Evolutionary conservation across 2,888 invertebrate genomes (phyloP), one percentile per base, ranked within the genome.

Genomic region (Caenorhabditis uteleia): DNA sequence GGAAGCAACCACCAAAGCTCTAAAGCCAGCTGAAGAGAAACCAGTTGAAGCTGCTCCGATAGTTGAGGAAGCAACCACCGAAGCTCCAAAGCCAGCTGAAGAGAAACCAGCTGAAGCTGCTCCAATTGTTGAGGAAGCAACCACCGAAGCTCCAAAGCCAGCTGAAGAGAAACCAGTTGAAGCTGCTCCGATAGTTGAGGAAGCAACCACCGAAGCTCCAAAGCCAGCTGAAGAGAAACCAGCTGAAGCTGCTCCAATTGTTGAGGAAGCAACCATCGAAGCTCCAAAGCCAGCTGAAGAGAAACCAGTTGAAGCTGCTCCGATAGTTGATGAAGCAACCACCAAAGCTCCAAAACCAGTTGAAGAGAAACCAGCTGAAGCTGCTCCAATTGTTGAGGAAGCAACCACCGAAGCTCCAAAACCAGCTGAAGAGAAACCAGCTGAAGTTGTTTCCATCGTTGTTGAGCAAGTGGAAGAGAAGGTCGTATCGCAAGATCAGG

Each of bases 151-250:
- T n/a, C n/a, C n/a, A n/a, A n/a, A n/a, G n/a, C n/a, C n/a, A n/a
- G n/a, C n/a, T n/a, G n/a, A n/a, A n/a, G n/a, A n/a, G n/a, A n/a
- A n/a, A n/a, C n/a, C n/a, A n/a, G n/a, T n/a, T n/a, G n/a, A n/a
- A n/a, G n/a, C n/a, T n/a, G n/a, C n/a, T n/a, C n/a, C n/a, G n/a
- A n/a, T n/a, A n/a, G n/a, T n/a, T n/a, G n/a, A n/a, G n/a, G n/a
- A n/a, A n/a, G n/a, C n/a, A n/a, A n/a, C n/a, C n/a, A n/a, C n/a
- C n/a, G n/a, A n/a, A n/a, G n/a, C n/a, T n/a, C n/a, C n/a, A n/a
- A n/a, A n/a, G n/a, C n/a, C n/a, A n/a, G 31, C 43, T 12, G 55
- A 54, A 23, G 44, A 43, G 29, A 50, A 53, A 29, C 56, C 54
- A 45, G 46, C 36, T 26, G 29, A 62, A 38, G n/a, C n/a, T n/a